Conservation (phyloP, 2,113 vertebrate species). For the Phyllostomus discolor region DNA sequence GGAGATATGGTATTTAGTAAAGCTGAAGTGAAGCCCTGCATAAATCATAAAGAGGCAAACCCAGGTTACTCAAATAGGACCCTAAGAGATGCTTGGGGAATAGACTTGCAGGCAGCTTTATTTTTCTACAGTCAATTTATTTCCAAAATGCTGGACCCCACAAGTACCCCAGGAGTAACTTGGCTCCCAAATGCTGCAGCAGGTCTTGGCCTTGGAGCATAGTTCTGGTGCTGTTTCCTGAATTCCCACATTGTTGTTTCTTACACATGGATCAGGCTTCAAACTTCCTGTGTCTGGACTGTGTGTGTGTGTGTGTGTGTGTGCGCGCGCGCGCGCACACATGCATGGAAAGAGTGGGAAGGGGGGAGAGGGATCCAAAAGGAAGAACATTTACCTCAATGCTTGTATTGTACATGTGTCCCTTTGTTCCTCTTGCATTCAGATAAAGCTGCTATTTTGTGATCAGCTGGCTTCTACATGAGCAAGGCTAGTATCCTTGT, state of each 20-base stretch:
- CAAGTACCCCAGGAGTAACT: conserved; percentile 50
- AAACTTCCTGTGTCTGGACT: conserved; percentile 60
- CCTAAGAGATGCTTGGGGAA: conserved; percentile 46
- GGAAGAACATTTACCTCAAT: conserved; percentile 8
- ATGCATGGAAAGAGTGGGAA: not conserved
- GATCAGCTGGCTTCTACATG: not conserved
- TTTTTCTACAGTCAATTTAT: conserved; percentile 57
- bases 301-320: not conserved
- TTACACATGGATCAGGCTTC: conserved; percentile 62
- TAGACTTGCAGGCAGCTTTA: conserved; percentile 59
- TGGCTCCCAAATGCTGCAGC: conserved; percentile 56
- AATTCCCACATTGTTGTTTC: conserved; percentile 67
- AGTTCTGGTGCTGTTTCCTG: conserved; percentile 63
- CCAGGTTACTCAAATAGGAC: conserved; percentile 68
- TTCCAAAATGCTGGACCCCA: conserved; percentile 45
- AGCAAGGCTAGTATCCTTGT: not conserved
- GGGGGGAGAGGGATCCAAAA: not conserved
- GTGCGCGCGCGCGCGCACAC: not conserved
- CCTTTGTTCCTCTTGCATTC: conserved; percentile 46
- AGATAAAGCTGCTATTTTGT: conserved; percentile 41
- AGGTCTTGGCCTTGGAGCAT: conserved; percentile 55
- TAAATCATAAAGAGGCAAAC: conserved; percentile 61
- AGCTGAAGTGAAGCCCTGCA: conserved; percentile 54
- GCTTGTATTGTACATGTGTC: not conserved
- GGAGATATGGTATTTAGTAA: conserved; percentile 66